A percentile compares a stretch with the other conserved stretches of the same genome.
Conservation (phyloP, 2,797 vertebrate species). For the Sarcophilus harrisii region DNA sequence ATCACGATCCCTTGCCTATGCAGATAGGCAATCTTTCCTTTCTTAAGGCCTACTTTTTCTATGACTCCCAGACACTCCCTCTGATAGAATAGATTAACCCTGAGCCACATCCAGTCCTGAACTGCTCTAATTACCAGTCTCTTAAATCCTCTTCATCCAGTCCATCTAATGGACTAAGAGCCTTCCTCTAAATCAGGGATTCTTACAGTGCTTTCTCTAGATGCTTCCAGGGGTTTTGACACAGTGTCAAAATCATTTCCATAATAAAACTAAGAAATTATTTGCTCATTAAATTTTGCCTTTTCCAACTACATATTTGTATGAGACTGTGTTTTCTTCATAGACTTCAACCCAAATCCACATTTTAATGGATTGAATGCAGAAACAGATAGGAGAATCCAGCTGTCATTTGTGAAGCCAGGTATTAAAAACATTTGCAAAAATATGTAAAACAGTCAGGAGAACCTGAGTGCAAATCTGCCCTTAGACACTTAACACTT, state of each 20-base stretch:
- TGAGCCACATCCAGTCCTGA: not conserved
- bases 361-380: not conserved
- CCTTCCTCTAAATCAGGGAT: not conserved
- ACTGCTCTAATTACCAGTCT: not conserved
- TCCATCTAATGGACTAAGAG: not conserved
- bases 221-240: not conserved
- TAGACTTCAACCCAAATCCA: not conserved
- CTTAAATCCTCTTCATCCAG: not conserved
- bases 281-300: not conserved
- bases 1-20: not conserved
- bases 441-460: not conserved
- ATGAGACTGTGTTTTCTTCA: not conserved
- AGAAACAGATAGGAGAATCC: not conserved
- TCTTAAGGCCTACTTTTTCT: not conserved
- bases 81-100: not conserved
- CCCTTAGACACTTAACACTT: too few species aligned
- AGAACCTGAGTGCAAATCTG: too few species aligned
- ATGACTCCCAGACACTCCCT: not conserved
- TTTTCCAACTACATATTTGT: not conserved
- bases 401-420: not conserved
- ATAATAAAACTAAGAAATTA: not conserved
- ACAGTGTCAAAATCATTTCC: not conserved
- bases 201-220: not conserved
- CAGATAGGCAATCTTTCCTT: not conserved
- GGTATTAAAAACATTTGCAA: not conserved